Base-by-base conservation (phyloP, 2,888 invertebrate species). In the Phaedon cochleariae region DNA sequence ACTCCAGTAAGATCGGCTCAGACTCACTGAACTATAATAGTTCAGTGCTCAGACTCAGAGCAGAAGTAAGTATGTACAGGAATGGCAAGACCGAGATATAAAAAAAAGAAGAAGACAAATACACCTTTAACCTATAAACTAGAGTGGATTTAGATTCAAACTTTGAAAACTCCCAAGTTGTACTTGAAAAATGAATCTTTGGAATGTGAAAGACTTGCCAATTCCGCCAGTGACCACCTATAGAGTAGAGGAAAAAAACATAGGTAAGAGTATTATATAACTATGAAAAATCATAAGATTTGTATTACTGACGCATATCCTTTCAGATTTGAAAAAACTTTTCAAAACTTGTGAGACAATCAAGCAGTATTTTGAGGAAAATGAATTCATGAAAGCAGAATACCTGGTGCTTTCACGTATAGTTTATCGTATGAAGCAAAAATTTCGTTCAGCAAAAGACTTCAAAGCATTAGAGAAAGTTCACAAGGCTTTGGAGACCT, bases 371-470 rank as follows among this genome's bases (percentile, higher is more conserved):
- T 79, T 77, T 59, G 71, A 74, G 0, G 67, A 76, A 2, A 79
- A 84, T 54, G 69, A 76, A 20, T 62, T 77, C 37, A 71, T 86
- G 17, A 72, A 81, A 9, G 71, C 70, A 0, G 86, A 87, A 74
- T 82, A 83, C 12, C 81, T 83, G 1, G 65, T 85, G 34, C 73
- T 87, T 6, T 71, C 70, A 15, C 64, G 70, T 68, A 72, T 73
- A 46, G 57, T 74, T 6, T 75, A 77, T 55, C 67, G 76, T 18
- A 72, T 75, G 84, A 86, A 86, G 73, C 80, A 79, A 59, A 86
- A 86, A 78, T 85, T 86, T 75, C 79, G 86, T 45, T 81, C 74
- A 37, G 84, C 85, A 22, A 86, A 85, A 67, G 85, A 86, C 26
- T 78, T 86, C n/a, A 86, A 85, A 71, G 74, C 78, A 20, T 80